These are phyloP conservation scores for Desmodus rotundus DNA, from an alignment of 2,113 vertebrate genomes.

Conservation along the genomic window DNA sequence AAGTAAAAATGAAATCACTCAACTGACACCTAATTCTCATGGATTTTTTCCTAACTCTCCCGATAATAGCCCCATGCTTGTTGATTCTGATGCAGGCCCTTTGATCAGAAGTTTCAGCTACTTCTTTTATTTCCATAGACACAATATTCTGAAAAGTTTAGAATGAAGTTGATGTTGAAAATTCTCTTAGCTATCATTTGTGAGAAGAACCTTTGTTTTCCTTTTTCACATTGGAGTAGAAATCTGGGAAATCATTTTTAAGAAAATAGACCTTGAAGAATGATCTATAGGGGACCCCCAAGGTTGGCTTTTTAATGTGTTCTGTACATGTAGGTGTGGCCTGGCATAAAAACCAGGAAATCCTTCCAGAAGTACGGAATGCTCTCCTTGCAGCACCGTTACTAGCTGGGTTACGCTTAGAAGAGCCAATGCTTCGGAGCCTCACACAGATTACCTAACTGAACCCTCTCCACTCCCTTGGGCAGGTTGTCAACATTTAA, in stretches of 20 bases:
- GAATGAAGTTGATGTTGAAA: background rate
- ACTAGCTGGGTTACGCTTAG: too few species aligned
- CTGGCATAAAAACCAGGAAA: background rate
- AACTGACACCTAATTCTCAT: background rate
- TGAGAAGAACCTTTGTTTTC: background rate
- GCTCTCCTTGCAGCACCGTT: rapidly evolving
- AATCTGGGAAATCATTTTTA: background rate
- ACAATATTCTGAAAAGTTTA: background rate
- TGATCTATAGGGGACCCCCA: background rate
- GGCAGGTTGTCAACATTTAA: background rate
- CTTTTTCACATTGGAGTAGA: background rate
- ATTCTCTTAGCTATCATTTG: background rate
- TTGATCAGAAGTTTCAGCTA: background rate
- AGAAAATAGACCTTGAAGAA: background rate
- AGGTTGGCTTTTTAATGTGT: background rate
- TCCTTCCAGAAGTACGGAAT: background rate
- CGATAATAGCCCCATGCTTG: background rate
- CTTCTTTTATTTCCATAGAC: background rate
- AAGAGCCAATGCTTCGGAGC: background rate
- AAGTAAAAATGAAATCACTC: background rate
- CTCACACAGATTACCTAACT: background rate
- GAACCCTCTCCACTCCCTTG: background rate
- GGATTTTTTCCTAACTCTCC: background rate
- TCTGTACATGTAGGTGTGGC: background rate
- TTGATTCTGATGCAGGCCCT: background rate